phyloP scores from a whole-genome alignment of 2,888 invertebrate species.

The Drosophila kanekoi region DNA sequence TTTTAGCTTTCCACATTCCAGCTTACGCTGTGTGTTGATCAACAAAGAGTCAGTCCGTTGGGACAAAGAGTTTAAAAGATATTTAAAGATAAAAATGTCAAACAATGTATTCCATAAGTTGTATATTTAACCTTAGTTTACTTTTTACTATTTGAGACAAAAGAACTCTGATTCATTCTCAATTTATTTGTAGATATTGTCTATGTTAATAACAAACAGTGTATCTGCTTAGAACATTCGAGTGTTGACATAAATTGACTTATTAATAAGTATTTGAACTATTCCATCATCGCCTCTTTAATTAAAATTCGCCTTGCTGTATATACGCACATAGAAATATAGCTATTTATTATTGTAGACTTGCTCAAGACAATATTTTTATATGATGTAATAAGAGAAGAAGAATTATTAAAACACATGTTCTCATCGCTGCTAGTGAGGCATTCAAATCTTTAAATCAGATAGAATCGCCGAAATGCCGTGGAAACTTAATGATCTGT shows the following conservation, averaged over 20 bases:
- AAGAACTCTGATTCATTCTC: no score
- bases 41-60: no score
- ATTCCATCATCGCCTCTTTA: slow-evolving; percentile 68
- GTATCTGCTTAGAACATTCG: not conserved
- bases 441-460: slow-evolving; percentile 63
- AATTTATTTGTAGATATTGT: no score
- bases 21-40: no score
- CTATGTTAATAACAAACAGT: slow-evolving; percentile 11
- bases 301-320: slow-evolving; percentile 56
- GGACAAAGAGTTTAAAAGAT: no score
- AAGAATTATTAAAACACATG: slow-evolving; percentile 54
- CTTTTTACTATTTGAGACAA: no score
- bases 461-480: slow-evolving; percentile 56
- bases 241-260: slow-evolving; percentile 22
- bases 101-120: not conserved
- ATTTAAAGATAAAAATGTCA: not conserved
- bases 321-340: no score
- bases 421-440: slow-evolving; percentile 20
- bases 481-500: slow-evolving; percentile 78
- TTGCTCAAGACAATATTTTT: not conserved
- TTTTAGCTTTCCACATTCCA: no score
- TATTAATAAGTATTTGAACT: slow-evolving; percentile 34
- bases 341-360: no score
- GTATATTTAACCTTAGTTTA: no score
- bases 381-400: not conserved